Evolutionary conservation across 2,113 vertebrate genomes (phyloP).

Genomic region (Saguinus imperator): DNA sequence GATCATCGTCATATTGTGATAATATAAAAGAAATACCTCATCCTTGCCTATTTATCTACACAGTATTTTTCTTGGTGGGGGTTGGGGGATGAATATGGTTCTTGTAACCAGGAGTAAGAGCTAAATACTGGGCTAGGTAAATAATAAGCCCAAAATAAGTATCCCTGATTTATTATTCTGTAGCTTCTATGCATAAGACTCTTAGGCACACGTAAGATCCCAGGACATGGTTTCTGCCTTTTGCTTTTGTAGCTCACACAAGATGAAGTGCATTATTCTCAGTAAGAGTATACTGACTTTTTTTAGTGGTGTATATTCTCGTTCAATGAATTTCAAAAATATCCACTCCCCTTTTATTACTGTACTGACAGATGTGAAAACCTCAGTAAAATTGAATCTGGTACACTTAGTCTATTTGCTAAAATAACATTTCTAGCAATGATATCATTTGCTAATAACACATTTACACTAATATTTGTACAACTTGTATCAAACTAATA

Average conservation of each 20-base stretch:
- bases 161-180: background rate
- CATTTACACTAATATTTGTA: background rate
- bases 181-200: background rate
- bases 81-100: background rate
- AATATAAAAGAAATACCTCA: background rate
- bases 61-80: background rate
- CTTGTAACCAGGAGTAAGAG: background rate
- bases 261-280: background rate
- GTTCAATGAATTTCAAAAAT: background rate
- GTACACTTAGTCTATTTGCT: background rate
- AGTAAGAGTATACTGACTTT: background rate
- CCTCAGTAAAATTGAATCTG: background rate
- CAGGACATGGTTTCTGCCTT: background rate
- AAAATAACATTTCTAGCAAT: constrained; percentile 8
- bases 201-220: background rate
- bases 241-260: background rate
- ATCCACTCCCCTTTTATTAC: background rate
- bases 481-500: background rate
- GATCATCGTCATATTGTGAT: background rate
- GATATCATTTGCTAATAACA: background rate
- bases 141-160: background rate
- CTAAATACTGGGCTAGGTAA: background rate
- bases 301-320: background rate
- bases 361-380: background rate
- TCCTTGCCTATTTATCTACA: background rate